phyloP scores from a whole-genome alignment of 2,113 vertebrate species.

The Quiscalus mexicanus region DNA sequence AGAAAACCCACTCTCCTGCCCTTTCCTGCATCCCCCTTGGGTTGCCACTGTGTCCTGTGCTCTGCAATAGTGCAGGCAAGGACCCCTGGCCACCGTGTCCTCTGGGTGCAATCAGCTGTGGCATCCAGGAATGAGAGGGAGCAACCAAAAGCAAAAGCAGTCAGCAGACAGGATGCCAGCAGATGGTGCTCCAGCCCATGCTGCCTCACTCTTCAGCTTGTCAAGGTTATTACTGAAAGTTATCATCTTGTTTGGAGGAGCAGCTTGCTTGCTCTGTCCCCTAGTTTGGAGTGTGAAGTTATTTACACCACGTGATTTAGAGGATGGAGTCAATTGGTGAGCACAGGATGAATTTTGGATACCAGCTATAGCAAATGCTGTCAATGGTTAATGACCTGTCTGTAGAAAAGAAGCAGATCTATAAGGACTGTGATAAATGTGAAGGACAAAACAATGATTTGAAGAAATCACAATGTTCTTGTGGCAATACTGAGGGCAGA shows the following conservation, averaged over 20 bases:
- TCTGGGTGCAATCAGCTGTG: neutral
- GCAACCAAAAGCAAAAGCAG: neutral
- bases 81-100: accelerated
- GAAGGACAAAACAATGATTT: neutral
- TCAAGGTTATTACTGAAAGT: neutral
- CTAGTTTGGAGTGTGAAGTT: neutral
- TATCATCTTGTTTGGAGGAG: neutral
- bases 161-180: neutral
- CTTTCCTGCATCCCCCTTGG: neutral
- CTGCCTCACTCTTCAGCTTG: neutral
- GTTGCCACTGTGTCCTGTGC: accelerated
- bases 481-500: neutral
- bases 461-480: neutral
- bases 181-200: constrained; percentile 49
- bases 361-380: neutral
- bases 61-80: accelerated
- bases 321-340: neutral
- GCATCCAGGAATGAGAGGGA: neutral
- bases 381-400: neutral
- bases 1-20: neutral
- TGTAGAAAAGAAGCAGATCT: neutral
- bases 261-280: neutral
- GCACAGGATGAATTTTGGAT: neutral
- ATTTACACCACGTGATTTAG: neutral
- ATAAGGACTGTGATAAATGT: neutral